These are phyloP conservation scores for Orientallactaga sibirica DNA, from an alignment of 2,797 vertebrate species.

Conservation along the genomic window DNA sequence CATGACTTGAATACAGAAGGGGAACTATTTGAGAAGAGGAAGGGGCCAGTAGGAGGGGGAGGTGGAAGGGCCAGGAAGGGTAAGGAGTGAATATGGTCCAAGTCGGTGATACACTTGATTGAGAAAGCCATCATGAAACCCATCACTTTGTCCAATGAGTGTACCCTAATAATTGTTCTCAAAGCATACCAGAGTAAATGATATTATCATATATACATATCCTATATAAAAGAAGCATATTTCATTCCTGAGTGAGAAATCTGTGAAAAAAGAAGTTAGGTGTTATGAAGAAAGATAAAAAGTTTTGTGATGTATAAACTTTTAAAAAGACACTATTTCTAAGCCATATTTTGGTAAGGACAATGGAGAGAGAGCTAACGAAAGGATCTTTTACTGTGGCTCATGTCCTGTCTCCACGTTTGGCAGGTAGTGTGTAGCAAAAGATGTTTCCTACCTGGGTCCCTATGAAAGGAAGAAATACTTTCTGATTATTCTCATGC, in stretches of 20 bases:
- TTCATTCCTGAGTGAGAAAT: conserved; percentile 35
- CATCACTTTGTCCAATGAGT: background rate
- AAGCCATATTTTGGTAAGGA: background rate
- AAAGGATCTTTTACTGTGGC: background rate
- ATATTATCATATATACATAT: background rate
- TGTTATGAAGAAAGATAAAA: background rate
- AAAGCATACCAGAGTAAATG: background rate
- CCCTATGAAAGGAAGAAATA: conserved; percentile 4
- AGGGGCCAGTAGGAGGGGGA: background rate
- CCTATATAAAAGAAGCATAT: background rate
- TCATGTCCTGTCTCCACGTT: background rate
- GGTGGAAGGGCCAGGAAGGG: background rate
- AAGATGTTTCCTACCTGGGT: conserved; percentile 1
- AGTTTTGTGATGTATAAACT: background rate
- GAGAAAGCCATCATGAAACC: background rate
- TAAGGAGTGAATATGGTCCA: background rate
- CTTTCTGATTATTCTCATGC: background rate
- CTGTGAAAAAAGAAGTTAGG: background rate
- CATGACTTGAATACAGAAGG: background rate
- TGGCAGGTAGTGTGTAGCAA: background rate
- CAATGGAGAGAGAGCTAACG: no score
- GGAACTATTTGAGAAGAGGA: background rate
- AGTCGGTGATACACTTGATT: background rate
- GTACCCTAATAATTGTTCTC: background rate
- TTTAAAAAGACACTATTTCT: background rate